Evolutionary conservation across 2,888 invertebrate species (phyloP).

Genomic region (Leptopilina syphax): DNA sequence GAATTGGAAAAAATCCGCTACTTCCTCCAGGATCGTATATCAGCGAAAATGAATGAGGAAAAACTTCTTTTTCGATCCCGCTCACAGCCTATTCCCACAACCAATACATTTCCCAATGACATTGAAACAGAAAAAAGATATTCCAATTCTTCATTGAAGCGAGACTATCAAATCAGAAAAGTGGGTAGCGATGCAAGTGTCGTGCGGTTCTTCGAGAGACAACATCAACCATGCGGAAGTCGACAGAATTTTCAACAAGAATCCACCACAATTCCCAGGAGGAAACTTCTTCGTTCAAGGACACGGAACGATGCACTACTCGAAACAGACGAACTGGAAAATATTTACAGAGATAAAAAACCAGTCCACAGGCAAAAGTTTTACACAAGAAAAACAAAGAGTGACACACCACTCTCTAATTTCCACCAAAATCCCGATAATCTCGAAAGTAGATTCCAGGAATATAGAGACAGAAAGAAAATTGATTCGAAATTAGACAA

Average conservation of each 20-base stretch:
- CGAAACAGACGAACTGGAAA: conserved; percentile 52
- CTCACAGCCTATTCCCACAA: conserved; percentile 29
- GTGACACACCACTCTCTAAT: conserved; percentile 63
- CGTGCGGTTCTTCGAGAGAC: conserved; percentile 4
- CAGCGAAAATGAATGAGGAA: conserved; percentile 65
- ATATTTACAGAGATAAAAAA: conserved; percentile 49
- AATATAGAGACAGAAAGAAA: conserved; percentile 69
- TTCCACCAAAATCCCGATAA: conserved; percentile 63
- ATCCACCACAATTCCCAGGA: not conserved
- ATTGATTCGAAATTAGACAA: conserved; percentile 59
- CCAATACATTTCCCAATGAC: not conserved
- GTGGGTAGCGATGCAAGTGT: conserved; percentile 68
- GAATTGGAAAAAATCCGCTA: conserved; percentile 62
- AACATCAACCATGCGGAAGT: conserved; percentile 18
- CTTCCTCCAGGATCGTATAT: conserved; percentile 64
- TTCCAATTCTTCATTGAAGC: conserved; percentile 58
- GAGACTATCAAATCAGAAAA: conserved; percentile 64
- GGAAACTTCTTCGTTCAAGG: conserved; percentile 28
- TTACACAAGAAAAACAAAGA: conserved; percentile 67
- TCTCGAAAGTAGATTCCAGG: conserved; percentile 69
- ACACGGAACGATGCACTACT: conserved; percentile 48
- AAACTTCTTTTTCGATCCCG: conserved; percentile 36
- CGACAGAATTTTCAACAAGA: conserved; percentile 9
- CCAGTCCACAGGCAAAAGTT: conserved; percentile 64
- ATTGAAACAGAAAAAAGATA: conserved; percentile 59